Evolutionary conservation across 2,113 vertebrate genomes (phyloP), one percentile per base, ranked within the genome.

Genomic region (Dunckerocampus dactyliophorus): DNA sequence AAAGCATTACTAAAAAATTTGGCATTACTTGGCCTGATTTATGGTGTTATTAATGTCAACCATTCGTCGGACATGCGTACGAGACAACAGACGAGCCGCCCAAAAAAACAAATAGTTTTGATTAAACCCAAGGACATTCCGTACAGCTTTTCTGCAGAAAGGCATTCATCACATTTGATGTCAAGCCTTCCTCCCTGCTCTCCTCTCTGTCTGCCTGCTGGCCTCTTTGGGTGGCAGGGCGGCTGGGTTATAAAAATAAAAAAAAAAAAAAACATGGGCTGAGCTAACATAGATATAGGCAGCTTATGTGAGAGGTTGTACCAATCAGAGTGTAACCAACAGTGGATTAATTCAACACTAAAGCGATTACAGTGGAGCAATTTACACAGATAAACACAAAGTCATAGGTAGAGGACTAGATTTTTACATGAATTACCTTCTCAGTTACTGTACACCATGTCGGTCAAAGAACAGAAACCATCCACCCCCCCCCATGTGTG

Each of bases 101-200:
- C 80, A 74, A 82, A 87, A 88, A 88, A 97, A 96, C 93, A 96
- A 98, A 97, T 94, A 96, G 94, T 95, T 98, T 98, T 98, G 95
- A 98, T 98, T 97, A 96, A 98, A 96, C 92, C 95, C 95, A 98
- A 98, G 95, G 96, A 97, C 95, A 77, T 94, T 98, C 88, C 79
- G 92, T 93, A 90, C 92, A 93, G 92, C 94, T 95, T 95, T 94
- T 88, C 92, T 89, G 91, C 90, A 91, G 94, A 95, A 96, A 97
- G 90, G 75, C 94, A 98, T 99, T 94, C 90, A 98, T 98, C 96
- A 97, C 92, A 91, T 93, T 91, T 89, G 86, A 92, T 92, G 92
- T 89, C 93, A 93, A 93, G 93, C 84, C 88, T 88, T 83, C 66
- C 84, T 76, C 63, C 65, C 65, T 55, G 37, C 59, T 62, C 71